Percentiles rank a stretch among this genome's conserved stretches.
phyloP scores from a whole-genome alignment of 37 sponge, comb jelly and placozoan species.

The Diacarnus erythraeanus region DNA sequence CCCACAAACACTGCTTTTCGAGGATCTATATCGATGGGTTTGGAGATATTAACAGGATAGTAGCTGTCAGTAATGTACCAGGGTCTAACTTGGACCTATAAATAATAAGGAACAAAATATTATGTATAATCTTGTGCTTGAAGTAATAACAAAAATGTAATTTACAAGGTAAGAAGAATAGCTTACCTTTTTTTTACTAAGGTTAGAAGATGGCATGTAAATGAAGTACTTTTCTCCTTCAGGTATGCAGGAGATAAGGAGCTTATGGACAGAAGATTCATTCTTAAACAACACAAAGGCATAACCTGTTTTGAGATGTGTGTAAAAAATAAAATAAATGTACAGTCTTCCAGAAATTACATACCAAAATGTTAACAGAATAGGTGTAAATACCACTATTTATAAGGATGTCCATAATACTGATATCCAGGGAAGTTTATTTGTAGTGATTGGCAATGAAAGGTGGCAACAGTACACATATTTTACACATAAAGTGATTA shows the following conservation, averaged over 20 bases:
- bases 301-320: slow-evolving; percentile 58
- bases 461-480: background rate
- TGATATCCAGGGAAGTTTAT: background rate
- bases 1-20: slow-evolving; percentile 94
- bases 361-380: slow-evolving; percentile 9
- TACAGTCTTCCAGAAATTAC: background rate
- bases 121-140: background rate
- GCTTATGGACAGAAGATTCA: slow-evolving; percentile 74
- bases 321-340: background rate
- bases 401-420: background rate
- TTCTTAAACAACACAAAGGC: slow-evolving; percentile 90
- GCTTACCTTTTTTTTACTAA: slow-evolving; percentile 79
- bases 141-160: background rate
- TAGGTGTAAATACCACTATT: background rate
- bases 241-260: slow-evolving; percentile 59
- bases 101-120: background rate
- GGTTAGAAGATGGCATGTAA: slow-evolving; percentile 55
- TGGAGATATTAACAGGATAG: slow-evolving; percentile 33
- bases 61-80: slow-evolving; percentile 88
- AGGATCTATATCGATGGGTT: slow-evolving; percentile 53
- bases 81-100: slow-evolving; percentile 85
- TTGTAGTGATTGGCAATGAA: background rate
- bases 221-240: slow-evolving; percentile 78
- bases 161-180: too few species aligned
- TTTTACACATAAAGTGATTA: background rate